These are phyloP conservation scores for Bufo bufo DNA, from an alignment of 2,113 vertebrate genomes.

Conservation along the genomic window DNA sequence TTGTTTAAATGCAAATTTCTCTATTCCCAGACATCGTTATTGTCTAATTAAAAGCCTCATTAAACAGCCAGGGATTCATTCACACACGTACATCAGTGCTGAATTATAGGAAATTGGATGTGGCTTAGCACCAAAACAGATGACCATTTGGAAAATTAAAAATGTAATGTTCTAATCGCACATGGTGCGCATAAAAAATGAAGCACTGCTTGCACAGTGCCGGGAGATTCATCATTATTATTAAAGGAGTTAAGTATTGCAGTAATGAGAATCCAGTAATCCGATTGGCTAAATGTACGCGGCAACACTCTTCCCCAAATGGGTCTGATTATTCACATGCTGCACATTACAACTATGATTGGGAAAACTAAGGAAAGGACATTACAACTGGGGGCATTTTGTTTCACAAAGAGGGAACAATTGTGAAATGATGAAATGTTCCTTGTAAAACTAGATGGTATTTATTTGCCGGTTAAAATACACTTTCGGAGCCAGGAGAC, in stretches of 20 bases:
- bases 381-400: constrained; percentile 24
- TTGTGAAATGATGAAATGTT: constrained; percentile 27
- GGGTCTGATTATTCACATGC: constrained; percentile 16
- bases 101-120: constrained; percentile 53
- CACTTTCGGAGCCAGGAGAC: constrained; percentile 28
- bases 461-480: constrained; percentile 36
- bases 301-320: constrained; percentile 40
- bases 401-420: background rate
- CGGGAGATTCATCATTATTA: constrained; percentile 41
- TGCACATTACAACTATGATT: constrained; percentile 21
- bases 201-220: background rate
- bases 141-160: constrained; percentile 39
- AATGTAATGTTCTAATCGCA: constrained; percentile 57
- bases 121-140: constrained; percentile 43
- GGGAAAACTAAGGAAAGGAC: constrained; percentile 8
- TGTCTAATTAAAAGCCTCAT: constrained; percentile 24
- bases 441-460: constrained; percentile 15
- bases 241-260: constrained; percentile 40
- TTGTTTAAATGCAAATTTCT: constrained; percentile 59
- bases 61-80: constrained; percentile 47
- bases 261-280: constrained; percentile 40
- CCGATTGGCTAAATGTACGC: constrained; percentile 25
- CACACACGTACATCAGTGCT: constrained; percentile 20
- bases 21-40: constrained; percentile 42
- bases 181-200: constrained; percentile 36